A percentile compares a stretch with the other conserved stretches of the same genome.
Evolutionary conservation across 2,113 vertebrate genomes (phyloP).

Genomic region (Solea solea): DNA sequence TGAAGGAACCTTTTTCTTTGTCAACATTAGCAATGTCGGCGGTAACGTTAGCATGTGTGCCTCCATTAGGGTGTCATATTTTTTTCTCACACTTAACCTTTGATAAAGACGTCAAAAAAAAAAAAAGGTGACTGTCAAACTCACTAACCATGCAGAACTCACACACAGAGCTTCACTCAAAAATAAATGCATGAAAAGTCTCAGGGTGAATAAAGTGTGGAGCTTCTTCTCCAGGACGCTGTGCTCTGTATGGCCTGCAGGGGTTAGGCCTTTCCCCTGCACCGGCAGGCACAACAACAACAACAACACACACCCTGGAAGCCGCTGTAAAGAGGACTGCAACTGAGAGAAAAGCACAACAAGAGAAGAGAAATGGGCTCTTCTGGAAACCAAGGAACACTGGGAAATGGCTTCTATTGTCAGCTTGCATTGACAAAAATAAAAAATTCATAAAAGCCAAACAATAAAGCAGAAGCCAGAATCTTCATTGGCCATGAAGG

Average conservation of each 20-base stretch:
- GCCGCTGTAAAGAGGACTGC: background rate
- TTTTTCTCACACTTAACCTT: conserved; percentile 66
- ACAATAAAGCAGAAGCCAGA: background rate
- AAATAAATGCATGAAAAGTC: conserved; percentile 17
- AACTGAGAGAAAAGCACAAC: background rate
- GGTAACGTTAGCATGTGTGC: conserved; percentile 24
- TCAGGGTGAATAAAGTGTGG: background rate
- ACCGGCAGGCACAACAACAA: background rate
- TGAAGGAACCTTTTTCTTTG: background rate
- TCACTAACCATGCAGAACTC: conserved; percentile 3
- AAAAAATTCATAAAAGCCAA: background rate
- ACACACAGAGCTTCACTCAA: background rate
- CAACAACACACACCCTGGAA: background rate
- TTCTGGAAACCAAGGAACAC: background rate
- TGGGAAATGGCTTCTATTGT: background rate
- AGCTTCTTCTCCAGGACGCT: background rate
- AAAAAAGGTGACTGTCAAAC: conserved; percentile 52
- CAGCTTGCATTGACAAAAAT: background rate
- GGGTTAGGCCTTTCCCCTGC: background rate
- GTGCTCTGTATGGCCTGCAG: background rate
- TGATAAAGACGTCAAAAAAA: conserved; percentile 55
- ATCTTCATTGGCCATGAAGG: background rate
- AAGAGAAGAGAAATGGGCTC: background rate
- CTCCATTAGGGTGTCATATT: conserved; percentile 61
- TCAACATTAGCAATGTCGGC: conserved; percentile 32